These are phyloP conservation scores for Oncopeltus fasciatus DNA, from an alignment of 1,140 invertebrate species.

Conservation along the genomic window DNA sequence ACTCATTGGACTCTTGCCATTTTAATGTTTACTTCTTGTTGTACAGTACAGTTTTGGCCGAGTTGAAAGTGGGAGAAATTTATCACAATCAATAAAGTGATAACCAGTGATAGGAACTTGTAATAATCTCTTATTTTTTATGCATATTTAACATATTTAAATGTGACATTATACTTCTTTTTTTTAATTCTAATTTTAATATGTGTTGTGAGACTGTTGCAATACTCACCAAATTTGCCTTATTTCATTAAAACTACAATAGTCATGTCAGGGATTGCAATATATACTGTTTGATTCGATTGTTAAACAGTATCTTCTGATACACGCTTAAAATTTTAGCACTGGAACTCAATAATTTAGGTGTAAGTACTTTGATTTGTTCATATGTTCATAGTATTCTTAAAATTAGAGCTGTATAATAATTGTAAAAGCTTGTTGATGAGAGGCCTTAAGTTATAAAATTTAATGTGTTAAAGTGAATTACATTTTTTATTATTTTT, in stretches of 20 bases:
- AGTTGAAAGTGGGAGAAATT: not conserved
- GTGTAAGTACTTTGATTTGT: conserved; percentile 3
- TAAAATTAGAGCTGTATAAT: not conserved
- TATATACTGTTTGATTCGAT: not conserved
- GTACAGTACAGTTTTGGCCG: conserved; percentile 2
- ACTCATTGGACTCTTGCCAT: not conserved
- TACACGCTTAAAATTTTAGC: not conserved
- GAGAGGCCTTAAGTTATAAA: conserved; percentile 5
- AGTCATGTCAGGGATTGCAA: not conserved
- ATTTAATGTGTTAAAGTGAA: not conserved
- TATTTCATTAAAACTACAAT: not conserved
- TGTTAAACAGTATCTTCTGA: not conserved
- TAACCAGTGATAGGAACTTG: not conserved
- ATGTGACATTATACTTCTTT: no score
- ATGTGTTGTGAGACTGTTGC: conserved; percentile 14
- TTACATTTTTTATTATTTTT: conserved; percentile 4
- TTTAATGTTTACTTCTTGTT: conserved; percentile 8
- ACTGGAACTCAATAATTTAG: not conserved
- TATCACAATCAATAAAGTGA: not conserved
- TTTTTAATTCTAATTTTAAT: not conserved
- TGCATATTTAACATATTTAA: not conserved
- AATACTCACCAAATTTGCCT: conserved; percentile 20
- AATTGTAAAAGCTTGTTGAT: not conserved
- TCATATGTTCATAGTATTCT: not conserved
- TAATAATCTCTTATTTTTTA: not conserved